Percentiles rank a stretch among this genome's conserved stretches.
These are phyloP conservation scores for Propithecus perrieri DNA, from an alignment of 2,797 vertebrate species.

Conservation along the genomic window DNA sequence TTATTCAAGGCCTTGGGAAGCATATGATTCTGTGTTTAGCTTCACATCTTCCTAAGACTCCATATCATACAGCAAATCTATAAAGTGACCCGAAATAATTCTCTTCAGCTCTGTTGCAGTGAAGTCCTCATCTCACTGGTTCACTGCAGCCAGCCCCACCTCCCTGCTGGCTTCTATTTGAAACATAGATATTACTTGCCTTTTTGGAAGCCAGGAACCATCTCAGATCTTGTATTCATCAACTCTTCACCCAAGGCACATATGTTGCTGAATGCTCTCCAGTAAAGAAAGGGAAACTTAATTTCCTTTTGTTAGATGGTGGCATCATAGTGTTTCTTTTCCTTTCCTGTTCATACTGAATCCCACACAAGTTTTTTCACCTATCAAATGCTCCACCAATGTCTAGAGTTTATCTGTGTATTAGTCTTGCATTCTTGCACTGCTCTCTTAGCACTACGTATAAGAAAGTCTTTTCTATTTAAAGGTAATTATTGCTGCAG, in stretches of 20 bases:
- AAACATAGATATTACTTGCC: conserved; percentile 5
- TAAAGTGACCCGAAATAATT: not conserved
- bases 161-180: not conserved
- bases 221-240: conserved; percentile 26
- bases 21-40: not conserved
- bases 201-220: conserved; percentile 18
- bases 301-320: not conserved
- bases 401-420: not conserved
- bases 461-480: not conserved
- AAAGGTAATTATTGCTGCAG: not conserved
- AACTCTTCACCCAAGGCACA: not conserved
- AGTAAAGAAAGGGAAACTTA: not conserved
- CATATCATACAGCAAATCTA: not conserved
- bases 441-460: not conserved
- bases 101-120: not conserved
- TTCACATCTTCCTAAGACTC: not conserved
- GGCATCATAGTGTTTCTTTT: not conserved
- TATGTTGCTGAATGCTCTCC: not conserved
- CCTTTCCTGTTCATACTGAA: conserved; percentile 25
- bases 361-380: not conserved
- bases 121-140: not conserved
- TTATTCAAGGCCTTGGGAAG: not conserved
- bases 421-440: not conserved
- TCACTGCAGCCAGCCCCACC: not conserved
- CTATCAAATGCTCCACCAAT: not conserved